Evolutionary conservation across 2,113 vertebrate species (phyloP).

Genomic region (Neofelis nebulosa): DNA sequence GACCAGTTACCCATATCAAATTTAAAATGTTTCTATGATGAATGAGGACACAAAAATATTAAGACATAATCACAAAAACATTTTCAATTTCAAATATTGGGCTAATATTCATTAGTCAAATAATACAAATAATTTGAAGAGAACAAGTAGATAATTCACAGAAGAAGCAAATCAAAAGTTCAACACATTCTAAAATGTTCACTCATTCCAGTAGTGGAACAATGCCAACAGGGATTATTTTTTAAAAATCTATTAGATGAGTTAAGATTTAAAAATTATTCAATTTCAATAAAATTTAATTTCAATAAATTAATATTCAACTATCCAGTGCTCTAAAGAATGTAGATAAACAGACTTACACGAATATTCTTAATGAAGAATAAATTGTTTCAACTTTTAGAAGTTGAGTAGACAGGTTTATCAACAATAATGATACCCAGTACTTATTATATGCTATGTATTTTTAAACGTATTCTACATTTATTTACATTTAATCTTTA

Average conservation of each 20-base stretch:
- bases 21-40: background rate
- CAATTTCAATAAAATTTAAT: background rate
- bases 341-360: background rate
- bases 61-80: background rate
- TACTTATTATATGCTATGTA: background rate
- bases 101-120: background rate
- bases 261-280: background rate
- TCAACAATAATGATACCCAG: background rate
- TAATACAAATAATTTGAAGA: background rate
- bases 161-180: background rate
- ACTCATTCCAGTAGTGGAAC: background rate
- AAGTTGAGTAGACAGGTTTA: background rate
- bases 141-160: background rate
- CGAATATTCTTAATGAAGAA: background rate
- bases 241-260: background rate
- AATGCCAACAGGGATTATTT: background rate
- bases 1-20: background rate
- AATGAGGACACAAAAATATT: background rate
- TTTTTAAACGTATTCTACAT: background rate
- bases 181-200: background rate
- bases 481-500: background rate
- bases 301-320: background rate
- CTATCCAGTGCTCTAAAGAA: background rate
- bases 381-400: constrained; percentile 8
- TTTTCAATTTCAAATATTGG: background rate